Evolutionary conservation across 1,140 invertebrate species (phyloP).

Genomic region (Tetramorium alpestre): DNA sequence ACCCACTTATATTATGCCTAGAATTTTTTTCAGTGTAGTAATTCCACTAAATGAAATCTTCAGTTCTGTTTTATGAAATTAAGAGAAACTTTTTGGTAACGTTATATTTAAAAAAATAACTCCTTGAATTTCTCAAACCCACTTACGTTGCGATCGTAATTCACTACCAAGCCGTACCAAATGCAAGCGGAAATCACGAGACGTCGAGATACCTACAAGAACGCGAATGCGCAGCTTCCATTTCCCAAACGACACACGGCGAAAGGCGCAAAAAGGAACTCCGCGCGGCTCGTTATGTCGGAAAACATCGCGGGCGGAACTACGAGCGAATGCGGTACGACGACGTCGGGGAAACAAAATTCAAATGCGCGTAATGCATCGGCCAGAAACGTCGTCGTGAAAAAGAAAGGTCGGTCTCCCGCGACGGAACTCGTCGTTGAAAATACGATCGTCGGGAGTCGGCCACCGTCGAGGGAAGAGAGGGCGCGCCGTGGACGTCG

Average conservation of each 20-base stretch:
- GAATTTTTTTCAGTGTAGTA: background rate
- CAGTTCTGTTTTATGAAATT: background rate
- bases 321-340: constrained; percentile 39
- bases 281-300: constrained; percentile 51
- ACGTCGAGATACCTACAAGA: constrained; percentile 2
- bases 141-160: constrained; percentile 16
- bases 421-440: constrained; percentile 58
- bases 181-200: constrained; percentile 43
- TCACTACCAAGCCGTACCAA: constrained; percentile 4
- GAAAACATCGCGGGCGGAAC: constrained; percentile 50
- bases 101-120: constrained; percentile 8
- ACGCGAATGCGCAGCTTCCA: constrained; percentile 40
- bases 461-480: constrained; percentile 31
- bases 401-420: constrained; percentile 51
- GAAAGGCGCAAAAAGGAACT: constrained; percentile 47
- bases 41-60: background rate
- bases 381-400: constrained; percentile 41
- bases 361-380: constrained; percentile 60
- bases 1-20: too few species aligned
- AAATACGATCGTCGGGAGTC: constrained; percentile 70
- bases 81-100: background rate
- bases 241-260: constrained; percentile 46
- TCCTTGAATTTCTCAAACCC: constrained; percentile 2
- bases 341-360: constrained; percentile 57
- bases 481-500: constrained; percentile 61